phyloP scores from a whole-genome alignment of 2,888 invertebrate species.

The Allacma fusca region DNA sequence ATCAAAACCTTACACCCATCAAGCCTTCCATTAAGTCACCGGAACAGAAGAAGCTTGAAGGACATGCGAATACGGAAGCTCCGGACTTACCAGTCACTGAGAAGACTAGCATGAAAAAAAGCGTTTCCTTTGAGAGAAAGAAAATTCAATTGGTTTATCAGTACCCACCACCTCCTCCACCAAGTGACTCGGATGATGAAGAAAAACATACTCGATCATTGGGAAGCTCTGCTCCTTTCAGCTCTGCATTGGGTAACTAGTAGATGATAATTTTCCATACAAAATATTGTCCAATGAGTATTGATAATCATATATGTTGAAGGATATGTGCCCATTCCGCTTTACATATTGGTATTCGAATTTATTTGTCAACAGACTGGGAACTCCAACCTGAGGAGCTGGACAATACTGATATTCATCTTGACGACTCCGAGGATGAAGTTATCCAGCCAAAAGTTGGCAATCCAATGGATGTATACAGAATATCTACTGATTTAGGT shows the following conservation, averaged over 20 bases:
- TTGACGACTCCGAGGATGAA: slow-evolving; percentile 56
- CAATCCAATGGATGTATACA: slow-evolving; percentile 59
- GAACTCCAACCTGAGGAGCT: slow-evolving; percentile 60
- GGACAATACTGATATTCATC: slow-evolving; percentile 53
- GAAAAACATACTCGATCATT: slow-evolving; percentile 22
- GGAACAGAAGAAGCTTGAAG: slow-evolving; percentile 42
- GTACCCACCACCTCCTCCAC: slow-evolving; percentile 55
- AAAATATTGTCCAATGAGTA: no score
- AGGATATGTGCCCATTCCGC: no score
- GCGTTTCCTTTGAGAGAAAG: slow-evolving; percentile 60
- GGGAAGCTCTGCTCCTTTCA: slow-evolving; percentile 22
- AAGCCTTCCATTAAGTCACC: slow-evolving; percentile 60
- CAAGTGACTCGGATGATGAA: slow-evolving; percentile 57
- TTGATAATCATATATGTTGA: no score
- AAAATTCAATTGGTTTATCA: slow-evolving; percentile 58
- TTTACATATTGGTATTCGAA: no score
- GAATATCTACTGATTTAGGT: slow-evolving; percentile 49
- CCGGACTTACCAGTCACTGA: background rate
- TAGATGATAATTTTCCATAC: background rate
- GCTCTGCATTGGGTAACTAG: slow-evolving; percentile 39
- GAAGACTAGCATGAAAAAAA: slow-evolving; percentile 55
- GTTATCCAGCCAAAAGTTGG: slow-evolving; percentile 39
- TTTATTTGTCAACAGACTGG: slow-evolving; percentile 53
- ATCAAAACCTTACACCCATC: slow-evolving; percentile 56
- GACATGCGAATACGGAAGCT: background rate